phyloP scores from a whole-genome alignment of 1,140 invertebrate species.

The Drosophila neocordata region DNA sequence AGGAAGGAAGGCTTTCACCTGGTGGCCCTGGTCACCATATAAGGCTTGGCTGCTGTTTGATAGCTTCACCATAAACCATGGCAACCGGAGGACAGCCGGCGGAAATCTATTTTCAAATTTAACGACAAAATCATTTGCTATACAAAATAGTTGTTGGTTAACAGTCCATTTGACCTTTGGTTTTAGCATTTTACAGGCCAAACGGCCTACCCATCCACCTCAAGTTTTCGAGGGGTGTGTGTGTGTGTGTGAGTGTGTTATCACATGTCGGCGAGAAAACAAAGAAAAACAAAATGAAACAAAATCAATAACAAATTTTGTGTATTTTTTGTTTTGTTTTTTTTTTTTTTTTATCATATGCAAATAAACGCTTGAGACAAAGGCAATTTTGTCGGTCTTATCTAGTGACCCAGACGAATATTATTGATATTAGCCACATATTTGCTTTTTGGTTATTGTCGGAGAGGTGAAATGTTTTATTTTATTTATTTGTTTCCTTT shows the following conservation, averaged over 20 bases:
- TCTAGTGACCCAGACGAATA: slow-evolving; percentile 39
- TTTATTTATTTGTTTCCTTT: slow-evolving; percentile 7
- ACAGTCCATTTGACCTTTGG: slow-evolving; percentile 71
- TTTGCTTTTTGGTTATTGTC: too few species aligned
- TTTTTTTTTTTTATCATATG: slow-evolving; percentile 57
- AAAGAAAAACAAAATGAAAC: slow-evolving; percentile 16
- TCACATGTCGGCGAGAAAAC: slow-evolving; percentile 2
- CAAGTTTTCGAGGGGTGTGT: slow-evolving; percentile 30
- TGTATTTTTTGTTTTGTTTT: neutral
- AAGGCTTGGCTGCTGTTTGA: slow-evolving; percentile 16
- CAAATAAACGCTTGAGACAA: slow-evolving; percentile 56
- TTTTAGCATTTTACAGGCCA: slow-evolving; percentile 9
- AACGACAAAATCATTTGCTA: slow-evolving; percentile 59
- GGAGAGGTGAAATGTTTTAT: slow-evolving; percentile 12
- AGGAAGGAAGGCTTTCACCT: slow-evolving; percentile 49
- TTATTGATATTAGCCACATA: slow-evolving; percentile 38
- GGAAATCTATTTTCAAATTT: slow-evolving; percentile 34
- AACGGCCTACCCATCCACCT: slow-evolving; percentile 32
- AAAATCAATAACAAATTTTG: slow-evolving; percentile 62
- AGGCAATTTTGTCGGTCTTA: slow-evolving; percentile 56
- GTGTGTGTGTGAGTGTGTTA: slow-evolving; percentile 1
- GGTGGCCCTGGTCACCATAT: slow-evolving; percentile 32
- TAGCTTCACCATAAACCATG: slow-evolving; percentile 36
- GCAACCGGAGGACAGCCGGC: slow-evolving; percentile 26
- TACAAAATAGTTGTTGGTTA: slow-evolving; percentile 40